Conservation (phyloP, 1,140 invertebrate genomes). For the Sinonovacula constricta region DNA sequence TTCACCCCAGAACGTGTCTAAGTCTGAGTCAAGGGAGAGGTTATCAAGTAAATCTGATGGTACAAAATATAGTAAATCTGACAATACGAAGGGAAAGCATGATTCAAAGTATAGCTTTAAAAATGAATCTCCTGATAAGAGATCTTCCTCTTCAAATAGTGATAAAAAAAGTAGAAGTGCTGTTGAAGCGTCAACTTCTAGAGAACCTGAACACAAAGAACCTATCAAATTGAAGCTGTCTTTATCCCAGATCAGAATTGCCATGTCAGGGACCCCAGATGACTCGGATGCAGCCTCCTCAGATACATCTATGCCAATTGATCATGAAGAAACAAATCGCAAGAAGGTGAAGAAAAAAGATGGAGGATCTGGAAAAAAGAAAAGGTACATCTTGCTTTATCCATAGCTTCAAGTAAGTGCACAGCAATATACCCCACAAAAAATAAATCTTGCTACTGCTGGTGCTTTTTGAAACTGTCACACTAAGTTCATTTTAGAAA, state of each 20-base stretch:
- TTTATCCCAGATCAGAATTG: slow-evolving; percentile 31
- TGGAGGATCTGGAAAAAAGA: slow-evolving; percentile 50
- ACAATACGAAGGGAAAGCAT: not conserved
- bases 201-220: slow-evolving; percentile 47
- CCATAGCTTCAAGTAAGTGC: too few species aligned
- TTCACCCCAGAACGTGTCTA: not conserved
- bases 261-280: slow-evolving; percentile 15
- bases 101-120: slow-evolving; percentile 5
- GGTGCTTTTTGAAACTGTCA: too few species aligned
- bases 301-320: not conserved
- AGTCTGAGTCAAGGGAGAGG: slow-evolving; percentile 11
- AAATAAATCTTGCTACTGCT: too few species aligned
- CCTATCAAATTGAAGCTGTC: slow-evolving; percentile 50
- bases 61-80: slow-evolving; percentile 14
- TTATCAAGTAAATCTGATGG: not conserved
- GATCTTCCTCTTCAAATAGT: slow-evolving; percentile 21
- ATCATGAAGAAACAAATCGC: not conserved
- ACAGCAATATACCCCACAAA: too few species aligned
- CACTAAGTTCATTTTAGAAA: too few species aligned
- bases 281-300: slow-evolving; percentile 39
- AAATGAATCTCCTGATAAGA: slow-evolving; percentile 38
- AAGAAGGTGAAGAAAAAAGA: slow-evolving; percentile 43
- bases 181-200: slow-evolving; percentile 1
- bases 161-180: slow-evolving; percentile 35
- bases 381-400: slow-evolving; percentile 42